phyloP scores from a whole-genome alignment of 2,113 vertebrate species.

The Apteryx mantelli region DNA sequence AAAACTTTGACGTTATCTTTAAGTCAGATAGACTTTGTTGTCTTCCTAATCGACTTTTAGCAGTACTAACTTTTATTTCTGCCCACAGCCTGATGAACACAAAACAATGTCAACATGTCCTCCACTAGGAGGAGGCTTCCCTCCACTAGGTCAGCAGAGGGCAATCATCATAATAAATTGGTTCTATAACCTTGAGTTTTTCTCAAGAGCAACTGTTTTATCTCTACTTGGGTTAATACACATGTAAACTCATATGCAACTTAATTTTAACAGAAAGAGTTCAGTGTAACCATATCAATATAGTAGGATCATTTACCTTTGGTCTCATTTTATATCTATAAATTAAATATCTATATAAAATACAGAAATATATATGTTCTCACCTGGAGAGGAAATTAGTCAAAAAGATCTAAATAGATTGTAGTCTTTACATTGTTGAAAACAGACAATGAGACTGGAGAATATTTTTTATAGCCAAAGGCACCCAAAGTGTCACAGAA shows the following conservation, averaged over 20 bases:
- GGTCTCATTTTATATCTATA: background rate
- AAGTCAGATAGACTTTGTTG: background rate
- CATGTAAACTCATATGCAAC: background rate
- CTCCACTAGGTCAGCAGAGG: background rate
- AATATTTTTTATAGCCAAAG: background rate
- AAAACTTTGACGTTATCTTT: background rate
- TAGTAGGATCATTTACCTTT: background rate
- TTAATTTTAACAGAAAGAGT: background rate
- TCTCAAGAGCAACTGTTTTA: background rate
- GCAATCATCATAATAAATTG: background rate
- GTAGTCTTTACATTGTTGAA: background rate
- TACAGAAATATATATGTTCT: background rate
- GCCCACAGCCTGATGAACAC: background rate
- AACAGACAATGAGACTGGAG: background rate
- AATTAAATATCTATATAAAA: background rate
- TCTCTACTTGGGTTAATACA: background rate
- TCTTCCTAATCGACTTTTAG: background rate
- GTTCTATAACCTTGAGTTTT: background rate
- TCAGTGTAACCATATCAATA: background rate
- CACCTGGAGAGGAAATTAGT: background rate
- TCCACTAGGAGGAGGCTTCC: background rate
- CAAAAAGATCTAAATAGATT: background rate
- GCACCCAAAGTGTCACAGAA: background rate
- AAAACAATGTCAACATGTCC: background rate
- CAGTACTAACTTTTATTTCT: background rate